Evolutionary conservation across 2,113 vertebrate genomes (phyloP), one percentile per base, ranked within the genome.

Genomic region (Puntigrus tetrazona): DNA sequence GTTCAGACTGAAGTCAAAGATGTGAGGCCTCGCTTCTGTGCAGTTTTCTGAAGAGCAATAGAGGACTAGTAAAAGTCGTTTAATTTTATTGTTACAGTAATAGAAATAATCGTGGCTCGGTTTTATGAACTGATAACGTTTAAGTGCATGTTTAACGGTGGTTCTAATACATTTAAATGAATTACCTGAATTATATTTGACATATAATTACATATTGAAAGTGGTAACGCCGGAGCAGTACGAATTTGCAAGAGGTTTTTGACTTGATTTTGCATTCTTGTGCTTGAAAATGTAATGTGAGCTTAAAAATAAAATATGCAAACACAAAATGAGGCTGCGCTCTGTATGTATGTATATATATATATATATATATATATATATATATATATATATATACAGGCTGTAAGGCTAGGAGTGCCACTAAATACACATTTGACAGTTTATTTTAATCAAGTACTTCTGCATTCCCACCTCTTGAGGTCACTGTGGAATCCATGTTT

Each of bases 401-500:
- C 5, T 74, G 6, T 74, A 74, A 74, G 25, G 38, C 69, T 73
- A 5, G 14, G 13, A 75, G 16, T 38, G 13, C 75, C 22, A 31
- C 27, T 50, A 0, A 77, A 77, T 11, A 11, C 9, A 52, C 13
- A 63, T 45, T 16, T 69, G 14, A 63, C 57, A 78, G 38, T 52
- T 29, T 25, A 76, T 52, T n/a, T 9, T 38, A 47, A 81, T 81
- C 10, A 34, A 70, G 84, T 77, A 63, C 59, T 90, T 92, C 87
- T 82, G 20, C 89, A 87, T 86, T 90, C 87, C 79, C 86, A 80
- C 94, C 94, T 95, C 93, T 94, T 90, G 94, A 93, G 93, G 94
- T 94, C 94, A 89, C 93, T 95, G 91, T 93, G 90, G 91, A 93
- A 92, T 90, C 94, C 94, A 83, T 88, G 10, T 91, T 90, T 86